phyloP scores from a whole-genome alignment of 1,140 invertebrate species.

The Patella vulgata region DNA sequence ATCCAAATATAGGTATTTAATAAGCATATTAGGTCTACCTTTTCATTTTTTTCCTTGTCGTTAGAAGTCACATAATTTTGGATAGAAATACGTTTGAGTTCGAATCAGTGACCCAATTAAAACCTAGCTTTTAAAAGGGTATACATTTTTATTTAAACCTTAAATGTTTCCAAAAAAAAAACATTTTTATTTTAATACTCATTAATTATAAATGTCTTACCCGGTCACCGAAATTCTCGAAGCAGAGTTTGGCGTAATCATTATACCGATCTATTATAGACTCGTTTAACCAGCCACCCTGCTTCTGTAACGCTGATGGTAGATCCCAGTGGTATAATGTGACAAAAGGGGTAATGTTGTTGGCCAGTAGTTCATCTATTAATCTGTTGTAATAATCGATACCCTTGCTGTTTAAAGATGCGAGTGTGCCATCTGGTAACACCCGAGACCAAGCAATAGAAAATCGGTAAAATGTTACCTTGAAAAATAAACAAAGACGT shows the following conservation, averaged over 20 bases:
- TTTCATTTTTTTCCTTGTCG: no score
- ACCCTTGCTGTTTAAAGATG: constrained; percentile 43
- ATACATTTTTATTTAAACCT: no score
- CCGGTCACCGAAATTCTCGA: constrained; percentile 61
- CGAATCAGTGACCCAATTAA: no score
- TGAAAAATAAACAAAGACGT: background rate
- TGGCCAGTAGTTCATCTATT: constrained; percentile 49
- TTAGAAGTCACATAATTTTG: no score
- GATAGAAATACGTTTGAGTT: no score
- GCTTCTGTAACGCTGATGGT: constrained; percentile 55
- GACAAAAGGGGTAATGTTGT: constrained; percentile 65
- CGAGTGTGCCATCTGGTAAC: constrained; percentile 48
- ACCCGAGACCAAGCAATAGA: constrained; percentile 61
- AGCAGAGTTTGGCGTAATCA: constrained; percentile 66
- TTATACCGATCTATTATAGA: constrained; percentile 69
- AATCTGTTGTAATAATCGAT: constrained; percentile 61
- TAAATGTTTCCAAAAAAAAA: no score
- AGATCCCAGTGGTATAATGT: constrained; percentile 71
- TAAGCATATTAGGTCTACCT: no score
- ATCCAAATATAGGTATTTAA: no score
- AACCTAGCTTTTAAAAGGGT: no score
- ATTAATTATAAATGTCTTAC: no score
- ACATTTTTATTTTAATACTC: no score
- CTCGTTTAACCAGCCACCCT: constrained; percentile 70
- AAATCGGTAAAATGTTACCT: constrained; percentile 62